Percentiles rank a stretch among this genome's conserved stretches.
Evolutionary conservation across 2,888 invertebrate genomes (phyloP).

Genomic region (Catonia carolina): DNA sequence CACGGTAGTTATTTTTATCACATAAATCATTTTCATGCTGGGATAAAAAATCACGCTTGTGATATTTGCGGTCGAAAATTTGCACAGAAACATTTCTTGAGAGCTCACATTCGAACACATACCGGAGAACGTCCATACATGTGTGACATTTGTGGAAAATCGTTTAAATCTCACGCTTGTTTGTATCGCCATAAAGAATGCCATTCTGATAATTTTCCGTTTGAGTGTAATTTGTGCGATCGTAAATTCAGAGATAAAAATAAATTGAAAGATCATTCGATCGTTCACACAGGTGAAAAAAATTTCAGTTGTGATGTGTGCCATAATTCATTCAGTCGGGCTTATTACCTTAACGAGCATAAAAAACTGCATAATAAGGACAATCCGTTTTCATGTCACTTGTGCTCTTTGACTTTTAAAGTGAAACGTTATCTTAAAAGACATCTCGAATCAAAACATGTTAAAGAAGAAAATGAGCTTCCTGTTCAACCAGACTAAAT

Average conservation of each 20-base stretch:
- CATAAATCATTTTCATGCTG: conserved; percentile 46
- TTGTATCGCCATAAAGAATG: conserved; percentile 45
- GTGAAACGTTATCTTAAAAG: conserved; percentile 49
- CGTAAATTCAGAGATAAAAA: conserved; percentile 45
- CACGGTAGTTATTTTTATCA: conserved; percentile 41
- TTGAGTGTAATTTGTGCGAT: conserved; percentile 53
- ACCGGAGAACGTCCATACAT: conserved; percentile 43
- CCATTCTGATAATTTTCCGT: conserved; percentile 49
- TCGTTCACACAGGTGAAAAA: conserved; percentile 45
- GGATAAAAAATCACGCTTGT: conserved; percentile 46
- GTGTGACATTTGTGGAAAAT: conserved; percentile 44
- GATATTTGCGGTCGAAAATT: conserved; percentile 51
- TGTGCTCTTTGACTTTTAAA: conserved; percentile 40
- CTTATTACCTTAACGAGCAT: conserved; percentile 18
- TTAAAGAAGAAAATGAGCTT: too few relatives aligned
- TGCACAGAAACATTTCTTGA: conserved; percentile 44
- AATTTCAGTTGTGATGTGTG: conserved; percentile 45
- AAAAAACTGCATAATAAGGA: conserved; percentile 32
- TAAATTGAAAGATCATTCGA: conserved; percentile 46
- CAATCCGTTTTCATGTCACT: conserved; percentile 34
- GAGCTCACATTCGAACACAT: conserved; percentile 46
- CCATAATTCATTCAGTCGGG: conserved; percentile 31
- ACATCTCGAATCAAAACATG: conserved; percentile 41
- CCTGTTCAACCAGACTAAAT: too few relatives aligned
- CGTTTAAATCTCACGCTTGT: conserved; percentile 18